Conservation (phyloP, 2,113 vertebrate species). For the Myrmophylax atrothorax region DNA sequence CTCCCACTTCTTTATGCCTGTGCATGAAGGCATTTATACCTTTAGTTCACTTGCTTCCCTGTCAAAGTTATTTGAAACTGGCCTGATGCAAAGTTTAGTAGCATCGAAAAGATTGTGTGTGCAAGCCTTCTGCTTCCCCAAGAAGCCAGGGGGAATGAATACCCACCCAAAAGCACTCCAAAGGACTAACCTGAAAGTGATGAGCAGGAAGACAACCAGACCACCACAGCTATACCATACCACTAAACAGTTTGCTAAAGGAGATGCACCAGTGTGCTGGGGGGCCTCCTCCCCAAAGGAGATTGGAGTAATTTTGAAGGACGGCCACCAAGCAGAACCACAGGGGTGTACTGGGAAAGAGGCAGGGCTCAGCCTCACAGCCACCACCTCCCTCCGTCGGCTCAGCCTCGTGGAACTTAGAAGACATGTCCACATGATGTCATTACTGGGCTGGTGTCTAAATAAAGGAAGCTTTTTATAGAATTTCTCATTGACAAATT, state of each 20-base stretch:
- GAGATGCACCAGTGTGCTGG: background rate
- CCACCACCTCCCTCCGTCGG: background rate
- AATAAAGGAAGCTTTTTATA: constrained; percentile 61
- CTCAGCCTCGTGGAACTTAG: background rate
- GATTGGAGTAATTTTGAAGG: background rate
- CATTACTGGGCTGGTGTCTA: background rate
- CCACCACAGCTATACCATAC: background rate
- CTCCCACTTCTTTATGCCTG: background rate
- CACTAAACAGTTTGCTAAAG: background rate
- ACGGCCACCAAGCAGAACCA: background rate
- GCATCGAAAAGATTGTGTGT: rapidly evolving
- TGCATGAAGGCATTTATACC: background rate
- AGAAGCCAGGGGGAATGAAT: background rate
- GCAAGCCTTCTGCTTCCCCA: background rate
- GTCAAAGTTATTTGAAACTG: background rate
- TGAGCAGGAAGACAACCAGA: background rate
- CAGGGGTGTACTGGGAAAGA: background rate
- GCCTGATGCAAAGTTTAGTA: background rate
- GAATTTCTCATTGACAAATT: constrained; percentile 36
- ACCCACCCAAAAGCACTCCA: background rate
- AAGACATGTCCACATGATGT: background rate
- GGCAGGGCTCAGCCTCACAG: background rate
- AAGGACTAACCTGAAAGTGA: background rate
- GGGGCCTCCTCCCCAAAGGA: background rate
- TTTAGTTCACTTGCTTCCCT: background rate